Evolutionary conservation across 2,888 invertebrate genomes (phyloP), one percentile per base, ranked within the genome.

Genomic region (Callyntrura sp.): DNA sequence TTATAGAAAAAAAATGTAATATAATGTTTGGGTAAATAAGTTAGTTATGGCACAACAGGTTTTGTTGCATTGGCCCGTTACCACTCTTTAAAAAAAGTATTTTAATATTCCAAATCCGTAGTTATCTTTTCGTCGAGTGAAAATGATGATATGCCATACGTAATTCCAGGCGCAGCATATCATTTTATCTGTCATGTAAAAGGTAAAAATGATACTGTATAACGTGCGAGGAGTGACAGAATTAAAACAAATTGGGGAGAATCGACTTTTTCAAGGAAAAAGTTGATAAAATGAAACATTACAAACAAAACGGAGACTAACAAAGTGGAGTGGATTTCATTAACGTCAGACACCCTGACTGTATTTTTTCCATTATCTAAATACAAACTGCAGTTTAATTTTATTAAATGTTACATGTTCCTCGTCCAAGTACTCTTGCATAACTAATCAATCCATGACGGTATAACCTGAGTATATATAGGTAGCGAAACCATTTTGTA

Each of bases 151-250:
- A n/a, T n/a, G 62, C 8, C 23, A 62, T 23, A 9, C 62, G 62
- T 62, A 62, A 62, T 62, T 62, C 62, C 62, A 62, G 62, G 6
- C 62, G 25, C 62, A 62, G 25, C 25, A 3, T 35, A 6, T 14
- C 17, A n/a, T 17, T 17, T 35, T 35, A 17, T 17, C 62, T 62
- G 62, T 62, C 62, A 62, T 62, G 62, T 62, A 25, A 62, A 62
- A 23, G 6, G 62, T 62, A 25, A 62, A 62, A 23, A 1, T 25
- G 25, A 62, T 23, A 35, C 35, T 57, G 57, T 5, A 17, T n/a
- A 57, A n/a, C 57, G 17, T 57, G 57, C 17, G 6, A 35, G 35
- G 17, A 57, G 25, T 62, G 62, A 62, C 62, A 62, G 23, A 23
- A 23, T 23, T 23, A 25, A 25, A 62, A 12, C 62, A 25, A 62